Evolutionary conservation across 2,797 vertebrate species (phyloP).

Genomic region (Taeniopygia guttata): DNA sequence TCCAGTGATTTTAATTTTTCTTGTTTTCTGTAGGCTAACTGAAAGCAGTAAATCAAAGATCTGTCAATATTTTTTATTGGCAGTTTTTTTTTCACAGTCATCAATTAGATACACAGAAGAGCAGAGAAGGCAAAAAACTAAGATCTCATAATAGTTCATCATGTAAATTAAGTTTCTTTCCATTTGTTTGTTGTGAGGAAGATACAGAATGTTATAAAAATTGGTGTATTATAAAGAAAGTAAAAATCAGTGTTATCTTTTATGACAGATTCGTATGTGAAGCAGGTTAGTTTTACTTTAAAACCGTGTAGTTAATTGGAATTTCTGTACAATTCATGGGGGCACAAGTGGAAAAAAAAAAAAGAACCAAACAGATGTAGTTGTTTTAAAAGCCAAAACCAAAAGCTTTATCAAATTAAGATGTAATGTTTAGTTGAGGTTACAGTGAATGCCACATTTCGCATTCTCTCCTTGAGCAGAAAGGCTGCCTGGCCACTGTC

Average conservation of each 20-base stretch:
- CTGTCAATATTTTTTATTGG: conserved; percentile 6
- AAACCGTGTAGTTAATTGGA: background rate
- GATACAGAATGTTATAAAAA: background rate
- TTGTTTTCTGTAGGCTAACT: background rate
- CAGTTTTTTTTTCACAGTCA: background rate
- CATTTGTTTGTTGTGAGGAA: background rate
- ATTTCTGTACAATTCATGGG: background rate
- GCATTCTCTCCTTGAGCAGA: background rate
- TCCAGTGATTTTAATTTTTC: background rate
- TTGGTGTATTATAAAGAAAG: background rate
- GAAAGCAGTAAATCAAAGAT: background rate
- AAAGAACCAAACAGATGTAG: background rate
- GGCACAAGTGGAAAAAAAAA: background rate
- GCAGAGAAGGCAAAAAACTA: background rate
- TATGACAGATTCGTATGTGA: background rate
- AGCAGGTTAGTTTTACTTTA: background rate
- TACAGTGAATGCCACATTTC: background rate
- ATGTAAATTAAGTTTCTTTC: background rate
- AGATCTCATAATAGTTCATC: background rate
- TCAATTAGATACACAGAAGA: background rate
- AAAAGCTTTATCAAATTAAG: background rate
- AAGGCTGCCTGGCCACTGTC: background rate
- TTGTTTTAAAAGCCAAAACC: background rate
- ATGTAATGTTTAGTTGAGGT: background rate
- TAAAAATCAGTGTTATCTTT: background rate